phyloP scores from a whole-genome alignment of 2,797 vertebrate species.

The Taeniopygia guttata region DNA sequence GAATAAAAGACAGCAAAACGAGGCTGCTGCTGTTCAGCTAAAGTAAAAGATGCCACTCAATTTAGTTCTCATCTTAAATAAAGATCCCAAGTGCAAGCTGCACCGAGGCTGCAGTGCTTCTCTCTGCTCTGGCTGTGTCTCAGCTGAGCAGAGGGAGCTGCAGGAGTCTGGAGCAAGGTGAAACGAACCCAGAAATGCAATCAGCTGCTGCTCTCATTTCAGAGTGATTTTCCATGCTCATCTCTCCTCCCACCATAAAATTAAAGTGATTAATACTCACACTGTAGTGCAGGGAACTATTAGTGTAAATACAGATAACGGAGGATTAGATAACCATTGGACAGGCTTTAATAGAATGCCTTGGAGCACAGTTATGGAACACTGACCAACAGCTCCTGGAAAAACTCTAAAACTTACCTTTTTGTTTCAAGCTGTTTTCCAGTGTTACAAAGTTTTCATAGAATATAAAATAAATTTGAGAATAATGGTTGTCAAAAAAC shows the following conservation, averaged over 20 bases:
- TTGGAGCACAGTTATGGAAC: not conserved
- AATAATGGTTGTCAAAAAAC: slow-evolving; percentile 97
- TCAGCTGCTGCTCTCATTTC: not conserved
- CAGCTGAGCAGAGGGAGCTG: not conserved
- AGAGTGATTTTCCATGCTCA: rapidly evolving
- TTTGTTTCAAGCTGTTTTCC: slow-evolving; percentile 98
- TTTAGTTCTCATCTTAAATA: not conserved
- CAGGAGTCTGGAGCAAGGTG: not conserved
- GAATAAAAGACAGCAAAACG: rapidly evolving
- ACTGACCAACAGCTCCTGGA: not conserved
- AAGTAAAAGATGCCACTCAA: not conserved
- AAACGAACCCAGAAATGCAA: not conserved
- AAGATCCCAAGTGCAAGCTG: not conserved
- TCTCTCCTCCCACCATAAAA: not conserved
- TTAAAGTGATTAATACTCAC: not conserved
- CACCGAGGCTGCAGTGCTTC: not conserved
- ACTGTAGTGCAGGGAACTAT: not conserved
- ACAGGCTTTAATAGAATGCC: not conserved
- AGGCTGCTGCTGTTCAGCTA: not conserved
- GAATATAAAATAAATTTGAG: slow-evolving; percentile 99
- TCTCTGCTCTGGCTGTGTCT: not conserved
- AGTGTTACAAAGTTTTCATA: slow-evolving; percentile 99
- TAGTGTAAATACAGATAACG: not conserved
- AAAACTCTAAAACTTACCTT: slow-evolving; percentile 80
- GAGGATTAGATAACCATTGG: not conserved